Percentiles rank a stretch among this genome's conserved stretches.
These are phyloP conservation scores for Ciconia nigra DNA, from an alignment of 2,797 vertebrate species.

Conservation along the genomic window DNA sequence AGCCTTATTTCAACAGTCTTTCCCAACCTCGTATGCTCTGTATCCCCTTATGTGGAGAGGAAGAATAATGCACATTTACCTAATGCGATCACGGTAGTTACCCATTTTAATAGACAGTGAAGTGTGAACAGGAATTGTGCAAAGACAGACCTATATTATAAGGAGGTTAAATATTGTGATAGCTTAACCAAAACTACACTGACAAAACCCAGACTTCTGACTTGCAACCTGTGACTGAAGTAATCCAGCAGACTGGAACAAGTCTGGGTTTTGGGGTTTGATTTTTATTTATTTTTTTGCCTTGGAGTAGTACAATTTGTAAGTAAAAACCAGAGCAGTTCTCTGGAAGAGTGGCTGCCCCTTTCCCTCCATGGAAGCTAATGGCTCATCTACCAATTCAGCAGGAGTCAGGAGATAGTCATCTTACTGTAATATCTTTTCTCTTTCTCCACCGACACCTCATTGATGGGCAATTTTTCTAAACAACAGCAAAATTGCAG, in stretches of 20 bases:
- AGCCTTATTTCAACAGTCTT: background rate
- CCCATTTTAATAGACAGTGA: background rate
- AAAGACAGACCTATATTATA: background rate
- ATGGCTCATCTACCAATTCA: conserved; percentile 49
- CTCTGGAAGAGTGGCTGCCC: conserved; percentile 13
- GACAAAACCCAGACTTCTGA: background rate
- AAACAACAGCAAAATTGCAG: conserved; percentile 69
- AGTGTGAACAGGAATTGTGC: background rate
- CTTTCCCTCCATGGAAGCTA: conserved; percentile 1
- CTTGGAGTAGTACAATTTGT: background rate
- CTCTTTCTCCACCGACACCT: conserved; percentile 53
- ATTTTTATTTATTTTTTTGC: background rate
- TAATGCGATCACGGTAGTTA: background rate
- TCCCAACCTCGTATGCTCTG: background rate
- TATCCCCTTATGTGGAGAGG: background rate
- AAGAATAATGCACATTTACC: background rate
- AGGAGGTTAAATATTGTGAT: conserved; percentile 6
- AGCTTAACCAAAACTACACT: background rate
- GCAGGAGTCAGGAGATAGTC: conserved; percentile 50
- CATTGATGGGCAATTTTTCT: conserved; percentile 73
- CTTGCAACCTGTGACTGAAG: background rate
- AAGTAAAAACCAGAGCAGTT: background rate
- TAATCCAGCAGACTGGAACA: background rate
- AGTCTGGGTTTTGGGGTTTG: background rate
- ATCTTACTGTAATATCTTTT: conserved; percentile 55